Evolutionary conservation across 1,140 invertebrate species (phyloP), one percentile per base, ranked within the genome.

Genomic region (Physella acuta): DNA sequence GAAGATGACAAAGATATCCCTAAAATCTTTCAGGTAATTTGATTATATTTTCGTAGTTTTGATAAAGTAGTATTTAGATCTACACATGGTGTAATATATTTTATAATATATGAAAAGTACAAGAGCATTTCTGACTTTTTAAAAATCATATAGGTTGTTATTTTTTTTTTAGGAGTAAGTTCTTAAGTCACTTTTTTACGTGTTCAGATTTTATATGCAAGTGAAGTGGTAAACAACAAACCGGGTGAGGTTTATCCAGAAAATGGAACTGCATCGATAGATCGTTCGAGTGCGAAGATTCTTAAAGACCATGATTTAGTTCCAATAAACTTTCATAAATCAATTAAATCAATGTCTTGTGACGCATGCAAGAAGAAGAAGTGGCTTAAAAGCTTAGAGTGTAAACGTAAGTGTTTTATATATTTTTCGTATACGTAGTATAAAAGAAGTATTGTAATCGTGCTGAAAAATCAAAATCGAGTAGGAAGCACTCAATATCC

Each of bases 1-100:
- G 97, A 94, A 65, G 95, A 98, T 89, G 93, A 94, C 84, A 96
- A 96, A 91, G 95, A 98, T 89, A 97, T 99, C 86, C 97, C 97
- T 79, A 91, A 95, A 85, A 99, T 99, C 88, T 98, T 98, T 87
- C 96, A 98, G 88, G 91, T 91, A 85, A 76, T 60, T 39, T 44
- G 24, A 39, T 63, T n/a, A n/a, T n/a, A n/a, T n/a, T n/a, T n/a
- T n/a, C n/a, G n/a, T n/a, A n/a, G n/a, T n/a, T n/a, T n/a, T n/a
- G n/a, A n/a, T n/a, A n/a, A n/a, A n/a, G n/a, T n/a, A n/a, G n/a
- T n/a, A n/a, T n/a, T n/a, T n/a, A n/a, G n/a, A n/a, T n/a, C n/a
- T n/a, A n/a, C n/a, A n/a, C n/a, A n/a, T n/a, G n/a, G n/a, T n/a
- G n/a, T n/a, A n/a, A n/a, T n/a, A n/a, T n/a, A n/a, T n/a, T n/a